Conservation (phyloP, 92 coral and sea anemone genomes). For the Bergia sp. region DNA sequence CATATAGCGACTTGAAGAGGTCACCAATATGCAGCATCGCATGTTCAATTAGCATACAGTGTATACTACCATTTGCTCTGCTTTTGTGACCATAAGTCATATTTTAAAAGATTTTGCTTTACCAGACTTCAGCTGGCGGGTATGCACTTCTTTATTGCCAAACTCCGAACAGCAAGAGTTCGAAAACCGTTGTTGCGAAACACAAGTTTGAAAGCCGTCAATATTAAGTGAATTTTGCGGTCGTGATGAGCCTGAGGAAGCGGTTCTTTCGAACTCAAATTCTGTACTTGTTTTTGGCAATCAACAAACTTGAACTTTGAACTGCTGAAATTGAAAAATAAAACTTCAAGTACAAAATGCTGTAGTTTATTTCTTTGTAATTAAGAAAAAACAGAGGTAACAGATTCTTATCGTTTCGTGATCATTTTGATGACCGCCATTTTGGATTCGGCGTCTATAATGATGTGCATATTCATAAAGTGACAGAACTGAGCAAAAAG, state of each 20-base stretch:
- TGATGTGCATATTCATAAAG: neutral
- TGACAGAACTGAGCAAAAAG: no score
- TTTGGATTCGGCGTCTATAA: neutral
- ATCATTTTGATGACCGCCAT: neutral
- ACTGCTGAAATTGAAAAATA: neutral
- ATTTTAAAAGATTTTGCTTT: neutral
- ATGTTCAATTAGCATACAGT: no score
- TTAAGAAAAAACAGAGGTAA: neutral
- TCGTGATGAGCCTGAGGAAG: neutral
- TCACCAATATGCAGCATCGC: constrained; percentile 6
- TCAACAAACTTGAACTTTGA: no score
- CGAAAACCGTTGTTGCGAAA: neutral
- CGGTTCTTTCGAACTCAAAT: neutral
- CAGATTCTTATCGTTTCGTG: neutral
- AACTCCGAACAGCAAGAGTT: neutral
- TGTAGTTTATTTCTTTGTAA: neutral
- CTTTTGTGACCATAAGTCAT: neutral
- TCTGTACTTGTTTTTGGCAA: neutral
- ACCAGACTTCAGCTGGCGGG: neutral
- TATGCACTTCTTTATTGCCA: neutral
- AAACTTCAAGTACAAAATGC: neutral
- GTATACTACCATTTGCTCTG: neutral
- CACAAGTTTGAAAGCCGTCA: neutral
- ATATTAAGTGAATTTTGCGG: constrained; percentile 26
- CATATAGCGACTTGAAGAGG: neutral